phyloP scores from a whole-genome alignment of 2,113 vertebrate genomes.

The Ctenomys sociabilis region DNA sequence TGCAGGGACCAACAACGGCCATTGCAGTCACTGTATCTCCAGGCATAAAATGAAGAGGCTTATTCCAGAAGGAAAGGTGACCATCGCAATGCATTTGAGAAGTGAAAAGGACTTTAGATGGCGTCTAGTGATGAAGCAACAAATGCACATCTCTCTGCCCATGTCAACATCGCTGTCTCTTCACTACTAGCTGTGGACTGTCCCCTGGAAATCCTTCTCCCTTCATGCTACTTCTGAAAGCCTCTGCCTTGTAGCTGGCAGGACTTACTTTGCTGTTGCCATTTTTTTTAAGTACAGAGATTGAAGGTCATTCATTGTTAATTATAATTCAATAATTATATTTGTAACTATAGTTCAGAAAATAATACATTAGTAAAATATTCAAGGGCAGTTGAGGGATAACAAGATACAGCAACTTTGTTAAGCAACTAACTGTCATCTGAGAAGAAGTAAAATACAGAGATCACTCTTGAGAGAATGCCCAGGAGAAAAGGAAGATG shows the following conservation, averaged over 20 bases:
- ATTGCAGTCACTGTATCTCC: not conserved
- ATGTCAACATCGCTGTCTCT: not conserved
- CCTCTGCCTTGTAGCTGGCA: not conserved
- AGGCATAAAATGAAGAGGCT: not conserved
- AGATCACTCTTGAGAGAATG: not conserved
- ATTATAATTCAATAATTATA: not conserved
- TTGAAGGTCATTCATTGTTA: not conserved
- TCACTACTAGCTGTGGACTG: not conserved
- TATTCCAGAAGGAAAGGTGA: not conserved
- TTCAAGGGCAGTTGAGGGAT: not conserved
- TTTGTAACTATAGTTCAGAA: not conserved
- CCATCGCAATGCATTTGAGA: not conserved
- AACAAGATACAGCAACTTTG: fast-evolving
- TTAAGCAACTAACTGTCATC: not conserved
- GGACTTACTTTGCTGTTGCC: not conserved
- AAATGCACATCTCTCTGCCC: not conserved
- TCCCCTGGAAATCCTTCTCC: not conserved
- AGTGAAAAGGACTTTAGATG: not conserved
- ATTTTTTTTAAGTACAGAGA: not conserved
- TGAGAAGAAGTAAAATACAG: not conserved
- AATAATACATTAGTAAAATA: not conserved
- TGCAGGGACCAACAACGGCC: not conserved
- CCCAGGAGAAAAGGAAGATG: not conserved
- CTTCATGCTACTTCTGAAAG: not conserved
- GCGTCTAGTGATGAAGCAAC: not conserved